Percentiles rank a stretch among this genome's conserved stretches.
These are phyloP conservation scores for Sturnira hondurensis DNA, from an alignment of 2,113 vertebrate species.

Conservation along the genomic window DNA sequence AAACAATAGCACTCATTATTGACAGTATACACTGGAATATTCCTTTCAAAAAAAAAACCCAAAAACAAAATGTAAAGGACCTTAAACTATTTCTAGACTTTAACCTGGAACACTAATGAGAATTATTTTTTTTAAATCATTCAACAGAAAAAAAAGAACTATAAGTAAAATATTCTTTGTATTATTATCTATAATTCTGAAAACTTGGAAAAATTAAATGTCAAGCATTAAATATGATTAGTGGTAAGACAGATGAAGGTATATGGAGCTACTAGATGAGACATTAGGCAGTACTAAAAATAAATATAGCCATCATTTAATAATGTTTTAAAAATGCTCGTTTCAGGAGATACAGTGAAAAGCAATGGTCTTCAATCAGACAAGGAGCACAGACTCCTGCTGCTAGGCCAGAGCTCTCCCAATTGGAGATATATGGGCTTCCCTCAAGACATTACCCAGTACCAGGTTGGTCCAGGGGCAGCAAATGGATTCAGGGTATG, in stretches of 20 bases:
- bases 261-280: neutral
- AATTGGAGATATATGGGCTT: neutral
- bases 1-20: neutral
- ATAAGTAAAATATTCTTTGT: neutral
- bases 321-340: neutral
- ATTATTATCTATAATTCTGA: neutral
- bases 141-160: neutral
- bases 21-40: neutral
- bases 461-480: neutral
- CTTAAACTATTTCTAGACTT: constrained; percentile 12
- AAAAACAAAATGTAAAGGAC: neutral
- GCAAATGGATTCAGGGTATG: neutral
- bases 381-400: neutral
- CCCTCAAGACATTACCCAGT: neutral
- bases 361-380: neutral
- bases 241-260: neutral
- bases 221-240: neutral
- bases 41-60: neutral
- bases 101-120: neutral
- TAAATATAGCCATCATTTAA: neutral
- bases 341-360: neutral
- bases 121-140: neutral
- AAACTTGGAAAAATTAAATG: neutral
- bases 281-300: neutral
- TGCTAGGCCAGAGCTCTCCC: neutral